These are phyloP conservation scores for Pangasius larnaudii DNA, from an alignment of 2,797 vertebrate genomes.

Conservation along the genomic window DNA sequence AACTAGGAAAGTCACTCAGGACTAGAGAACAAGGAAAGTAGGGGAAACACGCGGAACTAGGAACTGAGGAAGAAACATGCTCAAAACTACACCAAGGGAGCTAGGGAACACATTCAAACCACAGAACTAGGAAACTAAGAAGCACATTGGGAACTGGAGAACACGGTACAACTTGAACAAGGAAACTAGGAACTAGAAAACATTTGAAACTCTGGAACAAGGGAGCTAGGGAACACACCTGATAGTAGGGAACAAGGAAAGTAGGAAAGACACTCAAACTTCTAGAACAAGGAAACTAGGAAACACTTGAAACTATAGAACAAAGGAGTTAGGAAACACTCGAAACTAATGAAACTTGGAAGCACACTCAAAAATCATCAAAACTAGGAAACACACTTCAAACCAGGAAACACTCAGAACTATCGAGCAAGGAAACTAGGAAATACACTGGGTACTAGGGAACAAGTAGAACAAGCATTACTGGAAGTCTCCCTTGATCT, in stretches of 20 bases:
- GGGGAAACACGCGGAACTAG: background rate
- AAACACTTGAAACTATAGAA: background rate
- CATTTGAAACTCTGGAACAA: background rate
- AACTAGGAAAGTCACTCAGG: background rate
- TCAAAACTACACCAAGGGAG: background rate
- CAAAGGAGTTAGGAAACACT: background rate
- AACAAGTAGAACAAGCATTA: background rate
- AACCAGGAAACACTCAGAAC: background rate
- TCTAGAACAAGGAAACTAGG: background rate
- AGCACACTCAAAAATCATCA: background rate
- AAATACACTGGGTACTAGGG: too few relatives aligned
- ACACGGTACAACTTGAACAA: background rate
- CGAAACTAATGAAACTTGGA: background rate
- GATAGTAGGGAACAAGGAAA: background rate
- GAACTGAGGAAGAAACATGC: background rate
- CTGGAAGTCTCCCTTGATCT: background rate
- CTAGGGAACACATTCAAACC: background rate
- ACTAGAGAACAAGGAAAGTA: background rate
- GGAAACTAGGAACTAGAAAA: background rate
- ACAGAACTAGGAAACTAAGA: background rate
- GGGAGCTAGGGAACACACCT: background rate
- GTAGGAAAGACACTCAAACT: background rate
- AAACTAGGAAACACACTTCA: background rate
- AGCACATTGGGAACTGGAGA: background rate
- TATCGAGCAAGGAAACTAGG: background rate